Evolutionary conservation across 37 sponge, comb jelly and placozoan genomes (phyloP).

Genomic region (Halisarca cf. caerulea): DNA sequence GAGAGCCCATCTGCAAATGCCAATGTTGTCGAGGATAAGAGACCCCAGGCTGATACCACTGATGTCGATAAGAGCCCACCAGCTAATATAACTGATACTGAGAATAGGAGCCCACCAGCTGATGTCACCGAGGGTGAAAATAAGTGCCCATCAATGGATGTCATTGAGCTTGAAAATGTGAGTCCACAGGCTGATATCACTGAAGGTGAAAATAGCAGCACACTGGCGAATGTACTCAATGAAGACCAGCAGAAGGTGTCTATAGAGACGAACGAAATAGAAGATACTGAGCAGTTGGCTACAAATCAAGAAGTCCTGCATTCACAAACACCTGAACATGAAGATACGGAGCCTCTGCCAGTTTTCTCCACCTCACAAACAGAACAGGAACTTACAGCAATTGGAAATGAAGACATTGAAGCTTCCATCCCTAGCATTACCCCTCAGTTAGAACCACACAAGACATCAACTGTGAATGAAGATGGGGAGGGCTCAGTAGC

Average conservation of each 20-base stretch:
- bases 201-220: not conserved
- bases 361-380: too few species aligned
- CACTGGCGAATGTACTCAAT: not conserved
- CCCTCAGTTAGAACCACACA: too few species aligned
- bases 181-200: slow-evolving; percentile 14
- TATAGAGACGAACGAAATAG: not conserved
- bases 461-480: too few species aligned
- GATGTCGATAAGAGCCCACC: not conserved
- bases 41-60: not conserved
- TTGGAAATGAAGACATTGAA: too few species aligned
- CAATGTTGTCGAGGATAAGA: too few species aligned
- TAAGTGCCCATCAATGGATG: not conserved
- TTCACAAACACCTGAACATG: too few species aligned
- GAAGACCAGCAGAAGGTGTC: not conserved
- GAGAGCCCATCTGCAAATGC: not conserved
- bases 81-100: not conserved
- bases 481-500: too few species aligned
- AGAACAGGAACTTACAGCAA: too few species aligned
- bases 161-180: not conserved
- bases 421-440: too few species aligned
- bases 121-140: not conserved
- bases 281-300: not conserved
- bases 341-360: too few species aligned
- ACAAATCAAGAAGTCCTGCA: too few species aligned
- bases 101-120: not conserved